Conservation (phyloP, 2,888 invertebrate species). For the Eupithecia pulchellata region DNA sequence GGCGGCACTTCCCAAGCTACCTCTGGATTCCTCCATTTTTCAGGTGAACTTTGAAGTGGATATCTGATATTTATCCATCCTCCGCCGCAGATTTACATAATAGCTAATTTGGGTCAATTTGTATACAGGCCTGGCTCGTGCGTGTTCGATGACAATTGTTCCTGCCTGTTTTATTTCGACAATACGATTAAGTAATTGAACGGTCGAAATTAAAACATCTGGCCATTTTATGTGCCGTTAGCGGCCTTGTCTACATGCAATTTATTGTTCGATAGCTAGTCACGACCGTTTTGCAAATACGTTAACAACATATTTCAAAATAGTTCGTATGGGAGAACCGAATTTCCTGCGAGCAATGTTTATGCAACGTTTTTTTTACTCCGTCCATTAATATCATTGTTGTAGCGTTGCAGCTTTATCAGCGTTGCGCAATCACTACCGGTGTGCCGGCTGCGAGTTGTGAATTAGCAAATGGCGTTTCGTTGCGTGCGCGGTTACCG, state of each 20-base stretch:
- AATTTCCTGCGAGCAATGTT: constrained; percentile 39
- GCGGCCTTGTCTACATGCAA: constrained; percentile 22
- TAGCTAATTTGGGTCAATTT: constrained; percentile 64
- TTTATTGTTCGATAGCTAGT: constrained; percentile 22
- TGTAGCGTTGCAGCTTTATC: constrained; percentile 40
- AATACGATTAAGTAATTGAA: constrained; percentile 38
- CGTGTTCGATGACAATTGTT: constrained; percentile 43
- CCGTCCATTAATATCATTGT: constrained; percentile 35
- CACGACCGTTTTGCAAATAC: constrained; percentile 20
- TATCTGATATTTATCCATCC: constrained; percentile 59
- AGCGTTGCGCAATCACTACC: constrained; percentile 43
- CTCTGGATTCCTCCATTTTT: constrained; percentile 66
- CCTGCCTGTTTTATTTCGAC: constrained; percentile 26
- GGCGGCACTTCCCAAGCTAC: constrained; percentile 50
- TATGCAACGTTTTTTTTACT: constrained; percentile 35
- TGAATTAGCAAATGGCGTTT: constrained; percentile 40
- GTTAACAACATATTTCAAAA: constrained; percentile 17
- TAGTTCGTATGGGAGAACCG: constrained; percentile 27
- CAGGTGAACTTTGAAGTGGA: constrained; percentile 62
- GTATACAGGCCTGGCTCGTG: constrained; percentile 50
- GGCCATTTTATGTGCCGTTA: constrained; percentile 21
- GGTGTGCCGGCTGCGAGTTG: constrained; percentile 41
- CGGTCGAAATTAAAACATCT: constrained; percentile 32
- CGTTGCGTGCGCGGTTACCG: constrained; percentile 42
- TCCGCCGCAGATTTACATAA: constrained; percentile 58